Conservation (phyloP, 2,797 vertebrate genomes). For the Trachops cirrhosus region DNA sequence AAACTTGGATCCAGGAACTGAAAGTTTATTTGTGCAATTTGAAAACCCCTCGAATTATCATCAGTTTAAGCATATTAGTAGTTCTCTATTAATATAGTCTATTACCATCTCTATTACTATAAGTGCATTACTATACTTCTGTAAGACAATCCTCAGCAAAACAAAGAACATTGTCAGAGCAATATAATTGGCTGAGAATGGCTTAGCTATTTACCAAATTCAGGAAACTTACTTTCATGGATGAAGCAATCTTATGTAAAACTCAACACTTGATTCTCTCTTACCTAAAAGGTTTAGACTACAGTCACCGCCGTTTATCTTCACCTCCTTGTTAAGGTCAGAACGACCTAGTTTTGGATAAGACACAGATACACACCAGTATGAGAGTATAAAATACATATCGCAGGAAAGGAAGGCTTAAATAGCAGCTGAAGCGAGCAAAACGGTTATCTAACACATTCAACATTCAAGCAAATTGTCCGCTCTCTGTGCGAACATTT, state of each 20-base stretch:
- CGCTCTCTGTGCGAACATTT: background rate
- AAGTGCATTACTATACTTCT: background rate
- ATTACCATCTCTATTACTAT: background rate
- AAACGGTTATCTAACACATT: background rate
- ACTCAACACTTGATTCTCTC: conserved; percentile 33
- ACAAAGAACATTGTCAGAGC: background rate
- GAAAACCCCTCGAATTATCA: background rate
- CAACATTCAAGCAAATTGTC: background rate
- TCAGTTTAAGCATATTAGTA: background rate
- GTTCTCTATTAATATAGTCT: background rate
- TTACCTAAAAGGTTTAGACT: background rate
- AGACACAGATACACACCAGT: background rate
- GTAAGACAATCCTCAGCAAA: background rate
- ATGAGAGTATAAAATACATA: background rate
- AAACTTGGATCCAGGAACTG: background rate
- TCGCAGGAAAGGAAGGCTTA: background rate
- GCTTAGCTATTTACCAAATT: conserved; percentile 4
- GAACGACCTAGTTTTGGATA: conserved; percentile 36
- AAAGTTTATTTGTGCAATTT: background rate
- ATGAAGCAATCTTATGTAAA: conserved; percentile 7
- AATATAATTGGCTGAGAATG: background rate
- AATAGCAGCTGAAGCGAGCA: background rate
- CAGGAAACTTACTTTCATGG: conserved; percentile 1
- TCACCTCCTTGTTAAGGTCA: conserved; percentile 54
- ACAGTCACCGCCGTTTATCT: conserved; percentile 39